Evolutionary conservation across 1,140 invertebrate species (phyloP).

Genomic region (Neuroterus valhalla): DNA sequence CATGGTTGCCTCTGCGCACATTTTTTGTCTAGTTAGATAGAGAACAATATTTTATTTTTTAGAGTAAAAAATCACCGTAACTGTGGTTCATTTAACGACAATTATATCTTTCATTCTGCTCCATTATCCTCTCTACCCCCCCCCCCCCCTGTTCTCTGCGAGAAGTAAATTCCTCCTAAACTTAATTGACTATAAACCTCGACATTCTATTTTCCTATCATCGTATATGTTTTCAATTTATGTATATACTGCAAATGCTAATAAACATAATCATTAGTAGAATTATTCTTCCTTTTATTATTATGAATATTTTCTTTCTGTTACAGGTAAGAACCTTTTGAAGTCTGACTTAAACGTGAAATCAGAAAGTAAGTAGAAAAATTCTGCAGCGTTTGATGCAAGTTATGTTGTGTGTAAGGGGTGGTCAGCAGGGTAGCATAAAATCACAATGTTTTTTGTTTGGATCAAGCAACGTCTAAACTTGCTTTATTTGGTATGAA

Average conservation of each 20-base stretch:
- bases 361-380: background rate
- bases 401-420: too few species aligned
- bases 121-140: background rate
- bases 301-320: background rate
- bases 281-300: background rate
- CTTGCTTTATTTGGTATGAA: too few species aligned
- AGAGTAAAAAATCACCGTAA: slow-evolving; percentile 8
- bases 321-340: slow-evolving; percentile 11
- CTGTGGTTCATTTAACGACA: slow-evolving; percentile 6
- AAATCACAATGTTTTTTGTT: too few species aligned
- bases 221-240: too few species aligned
- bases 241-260: background rate
- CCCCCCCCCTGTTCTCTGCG: background rate
- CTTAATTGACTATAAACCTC: slow-evolving; percentile 19
- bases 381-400: too few species aligned
- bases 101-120: slow-evolving; percentile 25
- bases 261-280: background rate
- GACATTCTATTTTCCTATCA: background rate
- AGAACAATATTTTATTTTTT: slow-evolving; percentile 18
- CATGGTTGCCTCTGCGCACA: background rate
- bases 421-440: too few species aligned
- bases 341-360: background rate
- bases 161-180: slow-evolving; percentile 12
- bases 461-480: too few species aligned
- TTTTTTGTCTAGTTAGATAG: slow-evolving; percentile 11